phyloP scores from a whole-genome alignment of 2,113 vertebrate genomes.

The Festucalex cinctus region DNA sequence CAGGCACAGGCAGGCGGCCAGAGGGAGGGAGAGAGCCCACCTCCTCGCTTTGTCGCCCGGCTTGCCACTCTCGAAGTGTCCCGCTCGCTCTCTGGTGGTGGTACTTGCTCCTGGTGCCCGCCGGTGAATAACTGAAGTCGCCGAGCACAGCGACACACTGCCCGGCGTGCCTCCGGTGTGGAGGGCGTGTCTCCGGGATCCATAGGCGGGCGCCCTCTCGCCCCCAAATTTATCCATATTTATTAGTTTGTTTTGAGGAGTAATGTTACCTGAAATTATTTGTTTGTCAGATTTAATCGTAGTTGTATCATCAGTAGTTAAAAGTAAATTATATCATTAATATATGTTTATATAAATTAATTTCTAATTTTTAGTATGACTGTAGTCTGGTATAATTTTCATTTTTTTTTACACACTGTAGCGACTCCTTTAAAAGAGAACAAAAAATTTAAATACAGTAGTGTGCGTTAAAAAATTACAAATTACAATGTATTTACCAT shows the following conservation, averaged over 20 bases:
- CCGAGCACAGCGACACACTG: conserved; percentile 10
- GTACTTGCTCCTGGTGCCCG: not conserved
- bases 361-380: not conserved
- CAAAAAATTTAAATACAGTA: too few species aligned
- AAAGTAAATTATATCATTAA: not conserved
- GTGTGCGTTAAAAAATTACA: not conserved
- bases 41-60: not conserved
- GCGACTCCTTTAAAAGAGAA: not conserved
- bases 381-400: not conserved
- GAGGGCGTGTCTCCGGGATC: conserved; percentile 59
- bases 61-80: not conserved
- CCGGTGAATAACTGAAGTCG: conserved; percentile 14
- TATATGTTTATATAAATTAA: not conserved
- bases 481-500: not conserved
- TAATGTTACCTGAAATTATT: not conserved
- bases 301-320: not conserved
- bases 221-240: not conserved
- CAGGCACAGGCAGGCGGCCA: conserved; percentile 14
- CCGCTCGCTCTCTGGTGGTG: not conserved
- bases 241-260: not conserved
- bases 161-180: conserved; percentile 32
- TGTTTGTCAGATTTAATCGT: not conserved
- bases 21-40: not conserved
- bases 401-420: not conserved
- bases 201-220: not conserved